Conservation (phyloP, 2,113 vertebrate genomes). For the Sceloporus undulatus region DNA sequence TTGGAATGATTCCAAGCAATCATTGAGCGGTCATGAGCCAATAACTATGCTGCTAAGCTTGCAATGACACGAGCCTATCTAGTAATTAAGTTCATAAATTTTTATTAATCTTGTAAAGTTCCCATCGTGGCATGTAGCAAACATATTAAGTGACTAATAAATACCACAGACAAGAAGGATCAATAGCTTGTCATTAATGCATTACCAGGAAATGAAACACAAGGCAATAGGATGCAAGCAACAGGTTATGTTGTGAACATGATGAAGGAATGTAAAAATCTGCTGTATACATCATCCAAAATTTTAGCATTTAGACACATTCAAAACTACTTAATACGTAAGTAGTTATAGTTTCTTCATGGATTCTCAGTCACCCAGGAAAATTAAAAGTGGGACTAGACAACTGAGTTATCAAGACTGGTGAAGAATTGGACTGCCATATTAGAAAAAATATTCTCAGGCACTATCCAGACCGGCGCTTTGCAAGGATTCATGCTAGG, state of each 20-base stretch:
- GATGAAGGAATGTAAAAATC: rapidly evolving
- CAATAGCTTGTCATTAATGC: constrained; percentile 46
- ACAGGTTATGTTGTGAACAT: not conserved
- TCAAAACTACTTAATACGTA: not conserved
- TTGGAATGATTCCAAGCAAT: constrained; percentile 45
- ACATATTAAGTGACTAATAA: constrained; percentile 22
- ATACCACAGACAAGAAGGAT: constrained; percentile 42
- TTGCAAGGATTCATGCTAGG: too few relatives aligned
- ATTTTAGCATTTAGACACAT: not conserved
- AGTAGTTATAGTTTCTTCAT: too few relatives aligned
- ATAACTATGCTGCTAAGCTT: constrained; percentile 48
- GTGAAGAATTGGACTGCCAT: too few relatives aligned
- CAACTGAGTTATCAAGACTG: not conserved
- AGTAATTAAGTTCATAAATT: constrained; percentile 55
- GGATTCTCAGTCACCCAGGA: too few relatives aligned
- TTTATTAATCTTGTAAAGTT: constrained; percentile 57
- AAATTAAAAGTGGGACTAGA: not conserved
- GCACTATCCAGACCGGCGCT: too few relatives aligned
- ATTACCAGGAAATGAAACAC: constrained; percentile 27
- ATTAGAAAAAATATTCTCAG: not conserved
- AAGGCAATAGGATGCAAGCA: not conserved
- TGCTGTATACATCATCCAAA: not conserved
- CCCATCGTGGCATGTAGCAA: constrained; percentile 49
- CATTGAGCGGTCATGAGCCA: constrained; percentile 48
- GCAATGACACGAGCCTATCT: constrained; percentile 48